A percentile compares a stretch with the other conserved stretches of the same genome.
Evolutionary conservation across 2,113 vertebrate species (phyloP).

Genomic region (Typhlomys cinereus): DNA sequence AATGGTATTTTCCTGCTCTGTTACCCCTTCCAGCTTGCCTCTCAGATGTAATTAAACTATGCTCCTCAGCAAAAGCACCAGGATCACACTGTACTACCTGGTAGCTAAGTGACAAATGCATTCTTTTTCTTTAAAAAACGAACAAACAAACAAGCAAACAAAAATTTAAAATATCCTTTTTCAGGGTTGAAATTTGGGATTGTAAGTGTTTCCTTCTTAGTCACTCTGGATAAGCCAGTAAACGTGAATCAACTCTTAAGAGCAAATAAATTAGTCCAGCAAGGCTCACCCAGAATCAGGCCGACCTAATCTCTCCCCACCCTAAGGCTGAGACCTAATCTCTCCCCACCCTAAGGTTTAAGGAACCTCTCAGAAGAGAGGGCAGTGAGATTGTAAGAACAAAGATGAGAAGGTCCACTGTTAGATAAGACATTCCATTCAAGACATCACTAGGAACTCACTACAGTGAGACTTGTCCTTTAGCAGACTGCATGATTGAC

Average conservation of each 20-base stretch:
- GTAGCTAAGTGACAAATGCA: slow-evolving; percentile 16
- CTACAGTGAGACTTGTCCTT: no score
- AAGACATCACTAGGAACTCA: no score
- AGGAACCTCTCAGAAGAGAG: no score
- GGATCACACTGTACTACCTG: slow-evolving; percentile 27
- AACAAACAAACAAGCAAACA: neutral
- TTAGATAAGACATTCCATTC: no score
- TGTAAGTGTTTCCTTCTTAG: slow-evolving; percentile 48
- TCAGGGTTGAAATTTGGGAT: slow-evolving; percentile 5
- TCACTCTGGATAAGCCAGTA: neutral
- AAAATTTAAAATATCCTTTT: neutral
- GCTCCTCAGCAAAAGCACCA: slow-evolving; percentile 55
- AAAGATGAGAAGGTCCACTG: no score
- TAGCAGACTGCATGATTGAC: no score
- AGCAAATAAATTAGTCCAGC: no score
- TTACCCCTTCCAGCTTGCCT: slow-evolving; percentile 66
- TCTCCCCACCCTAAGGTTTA: no score
- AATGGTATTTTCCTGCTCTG: slow-evolving; percentile 74
- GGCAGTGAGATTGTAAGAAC: no score
- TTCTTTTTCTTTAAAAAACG: neutral
- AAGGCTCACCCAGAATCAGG: no score
- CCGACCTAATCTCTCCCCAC: no score
- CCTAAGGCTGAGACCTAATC: no score
- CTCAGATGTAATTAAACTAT: slow-evolving; percentile 71
- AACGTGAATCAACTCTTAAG: slow-evolving; percentile 4